These are phyloP conservation scores for Bombyx huttoni DNA, from an alignment of 2,888 invertebrate species.

Conservation along the genomic window DNA sequence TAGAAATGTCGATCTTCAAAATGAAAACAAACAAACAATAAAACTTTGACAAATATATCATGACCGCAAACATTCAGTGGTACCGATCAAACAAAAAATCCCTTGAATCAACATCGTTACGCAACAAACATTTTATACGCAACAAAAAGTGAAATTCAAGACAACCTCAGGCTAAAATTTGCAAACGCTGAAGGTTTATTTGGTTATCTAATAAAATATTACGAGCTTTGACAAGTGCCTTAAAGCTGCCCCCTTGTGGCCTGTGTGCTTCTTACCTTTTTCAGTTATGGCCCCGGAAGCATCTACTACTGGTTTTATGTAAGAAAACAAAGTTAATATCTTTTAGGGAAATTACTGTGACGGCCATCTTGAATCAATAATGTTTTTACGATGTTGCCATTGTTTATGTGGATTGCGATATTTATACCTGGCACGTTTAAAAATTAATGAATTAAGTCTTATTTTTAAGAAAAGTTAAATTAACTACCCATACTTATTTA, in stretches of 20 bases:
- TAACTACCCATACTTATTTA: too few species aligned
- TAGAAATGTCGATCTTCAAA: too few species aligned
- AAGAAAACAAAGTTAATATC: slow-evolving; percentile 23
- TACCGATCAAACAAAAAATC: not conserved
- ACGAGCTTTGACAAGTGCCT: slow-evolving; percentile 66
- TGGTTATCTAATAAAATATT: slow-evolving; percentile 71
- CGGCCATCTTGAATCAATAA: slow-evolving; percentile 5
- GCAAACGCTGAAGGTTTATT: slow-evolving; percentile 52
- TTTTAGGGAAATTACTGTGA: slow-evolving; percentile 6
- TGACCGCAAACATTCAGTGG: not conserved
- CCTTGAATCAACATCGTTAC: not conserved
- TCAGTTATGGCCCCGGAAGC: slow-evolving; percentile 45
- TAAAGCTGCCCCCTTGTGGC: slow-evolving; percentile 47
- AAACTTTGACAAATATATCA: not conserved
- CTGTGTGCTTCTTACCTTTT: slow-evolving; percentile 35
- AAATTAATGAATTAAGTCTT: too few species aligned
- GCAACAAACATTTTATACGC: slow-evolving; percentile 5
- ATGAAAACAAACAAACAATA: not conserved
- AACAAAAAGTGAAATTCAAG: slow-evolving; percentile 16
- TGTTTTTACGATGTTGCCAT: slow-evolving; percentile 8
- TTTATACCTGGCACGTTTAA: not conserved
- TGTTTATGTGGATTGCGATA: not conserved
- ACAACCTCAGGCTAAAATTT: slow-evolving; percentile 30
- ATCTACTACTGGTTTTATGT: slow-evolving; percentile 29
- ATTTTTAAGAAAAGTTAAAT: too few species aligned